Evolutionary conservation across 1,140 invertebrate genomes (phyloP), one percentile per base, ranked within the genome.

Genomic region (Psix sp.): DNA sequence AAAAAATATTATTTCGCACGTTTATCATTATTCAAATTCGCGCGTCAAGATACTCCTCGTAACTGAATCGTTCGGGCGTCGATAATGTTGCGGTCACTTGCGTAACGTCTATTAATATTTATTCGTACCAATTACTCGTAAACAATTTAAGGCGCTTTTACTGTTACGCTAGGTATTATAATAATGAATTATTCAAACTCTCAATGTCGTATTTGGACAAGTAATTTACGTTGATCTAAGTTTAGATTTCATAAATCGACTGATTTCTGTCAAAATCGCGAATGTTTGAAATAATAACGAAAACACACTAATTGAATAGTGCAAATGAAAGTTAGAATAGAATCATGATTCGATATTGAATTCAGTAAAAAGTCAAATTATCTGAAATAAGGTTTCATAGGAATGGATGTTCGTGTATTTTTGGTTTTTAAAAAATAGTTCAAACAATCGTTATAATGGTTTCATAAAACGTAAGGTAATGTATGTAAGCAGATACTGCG

Each of bases 91-190:
- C 17, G 38, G 16, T n/a, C 21, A 14, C 15, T 54, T 48, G 57
- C 39, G 57, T 38, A 43, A 51, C 59, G 33, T 7, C 40, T n/a
- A 63, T 63, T 63, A 63, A 63, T 63, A 63, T 63, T 63, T 63
- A 63, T 52, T 63, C 45, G 46, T 21, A 52, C 46, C 59, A 52
- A 63, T 63, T 63, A 52, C 48, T 39, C 35, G 18, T 63, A 51
- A 45, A 45, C 59, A 52, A 52, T 65, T 52, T 52, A 31, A 46
- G 54, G 31, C 48, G 17, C 33, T 45, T 54, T 65, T 63, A 43
- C 36, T 46, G 49, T 46, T 54, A 21, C 10, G 18, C 11, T 24
- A 6, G 33, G 11, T 3, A 63, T 63, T 66, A 48, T 40, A 66
- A 54, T 65, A 65, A 56, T 56, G 49, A 66, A 66, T 66, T 48